Percentiles rank a stretch among this genome's conserved stretches.
phyloP scores from a whole-genome alignment of 2,888 invertebrate species.

The Arctia plantaginis region DNA sequence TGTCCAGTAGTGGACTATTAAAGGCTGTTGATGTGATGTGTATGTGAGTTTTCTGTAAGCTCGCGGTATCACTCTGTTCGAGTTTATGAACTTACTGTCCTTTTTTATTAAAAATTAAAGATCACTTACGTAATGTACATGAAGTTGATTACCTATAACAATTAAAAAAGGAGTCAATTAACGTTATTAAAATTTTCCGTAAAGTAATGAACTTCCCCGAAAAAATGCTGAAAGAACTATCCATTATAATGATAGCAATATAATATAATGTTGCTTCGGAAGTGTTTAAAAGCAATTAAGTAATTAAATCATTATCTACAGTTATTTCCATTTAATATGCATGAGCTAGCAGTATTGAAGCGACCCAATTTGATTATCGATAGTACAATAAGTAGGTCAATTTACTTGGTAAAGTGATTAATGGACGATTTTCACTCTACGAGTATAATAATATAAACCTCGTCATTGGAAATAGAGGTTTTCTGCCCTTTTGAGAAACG shows the following conservation, averaged over 20 bases:
- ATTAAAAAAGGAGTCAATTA: not conserved
- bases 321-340: constrained; percentile 34
- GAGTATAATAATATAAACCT: not conserved
- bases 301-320: constrained; percentile 48
- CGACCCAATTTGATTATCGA: constrained; percentile 16
- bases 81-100: not conserved
- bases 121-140: not conserved
- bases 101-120: not conserved
- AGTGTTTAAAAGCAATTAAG: constrained; percentile 42
- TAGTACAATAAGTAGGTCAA: constrained; percentile 10
- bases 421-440: not conserved
- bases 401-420: constrained; percentile 4
- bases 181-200: not conserved
- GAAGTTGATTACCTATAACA: not conserved
- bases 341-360: constrained; percentile 23
- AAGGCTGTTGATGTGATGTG: too few relatives aligned
- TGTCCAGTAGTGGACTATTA: too few relatives aligned
- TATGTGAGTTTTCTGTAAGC: not conserved
- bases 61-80: not conserved
- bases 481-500: not conserved
- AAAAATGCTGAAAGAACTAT: constrained; percentile 19
- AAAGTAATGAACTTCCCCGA: constrained; percentile 4
- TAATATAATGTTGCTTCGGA: constrained; percentile 24
- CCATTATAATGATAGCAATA: constrained; percentile 27
- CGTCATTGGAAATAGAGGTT: not conserved